Evolutionary conservation across 2,888 invertebrate genomes (phyloP).

Genomic region (Luperina testacea): DNA sequence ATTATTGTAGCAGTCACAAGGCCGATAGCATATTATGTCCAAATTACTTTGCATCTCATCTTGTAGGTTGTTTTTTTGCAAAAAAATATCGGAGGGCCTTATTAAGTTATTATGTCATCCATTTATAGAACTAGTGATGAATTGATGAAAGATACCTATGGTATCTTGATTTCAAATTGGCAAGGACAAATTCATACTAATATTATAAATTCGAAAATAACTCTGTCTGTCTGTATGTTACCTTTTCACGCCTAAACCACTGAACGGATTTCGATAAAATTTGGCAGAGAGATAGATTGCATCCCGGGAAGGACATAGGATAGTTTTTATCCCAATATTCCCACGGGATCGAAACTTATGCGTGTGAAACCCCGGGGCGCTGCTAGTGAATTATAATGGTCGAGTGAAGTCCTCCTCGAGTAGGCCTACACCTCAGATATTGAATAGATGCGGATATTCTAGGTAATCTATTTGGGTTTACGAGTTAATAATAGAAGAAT

Average conservation of each 20-base stretch:
- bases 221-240: too few relatives aligned
- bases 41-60: conserved; percentile 9
- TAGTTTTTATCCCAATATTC: too few relatives aligned
- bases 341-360: too few relatives aligned
- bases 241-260: too few relatives aligned
- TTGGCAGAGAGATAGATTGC: too few relatives aligned
- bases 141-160: conserved; percentile 11
- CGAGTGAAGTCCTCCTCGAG: conserved; percentile 1
- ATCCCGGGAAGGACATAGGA: too few relatives aligned
- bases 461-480: conserved; percentile 58
- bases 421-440: conserved; percentile 20
- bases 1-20: not conserved
- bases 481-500: conserved; percentile 60
- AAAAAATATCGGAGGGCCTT: not conserved
- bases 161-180: conserved; percentile 6
- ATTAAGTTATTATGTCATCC: not conserved
- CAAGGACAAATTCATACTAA: not conserved
- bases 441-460: conserved; percentile 53
- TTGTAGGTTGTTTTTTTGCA: not conserved
- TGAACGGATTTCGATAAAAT: too few relatives aligned
- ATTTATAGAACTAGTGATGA: conserved; percentile 11
- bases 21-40: not conserved
- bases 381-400: not conserved
- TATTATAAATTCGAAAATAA: too few relatives aligned
- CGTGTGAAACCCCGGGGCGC: too few relatives aligned